Percentiles rank a stretch among this genome's conserved stretches.
These are phyloP conservation scores for Choloepus hoffmanni DNA, from an alignment of 2,113 vertebrate species.

Conservation along the genomic window DNA sequence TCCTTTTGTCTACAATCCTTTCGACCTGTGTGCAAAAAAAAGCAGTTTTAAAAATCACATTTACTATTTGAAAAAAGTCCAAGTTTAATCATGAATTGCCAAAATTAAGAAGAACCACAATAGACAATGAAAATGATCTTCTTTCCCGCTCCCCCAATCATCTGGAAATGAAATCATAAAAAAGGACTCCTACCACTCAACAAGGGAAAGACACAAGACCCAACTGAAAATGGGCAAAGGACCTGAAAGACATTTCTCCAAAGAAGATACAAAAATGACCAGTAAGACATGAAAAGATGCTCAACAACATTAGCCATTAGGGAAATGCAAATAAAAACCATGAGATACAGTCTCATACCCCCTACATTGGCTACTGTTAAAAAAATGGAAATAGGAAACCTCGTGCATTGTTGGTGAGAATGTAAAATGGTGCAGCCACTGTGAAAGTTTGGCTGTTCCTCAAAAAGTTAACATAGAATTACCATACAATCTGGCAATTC, in stretches of 20 bases:
- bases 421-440: no score
- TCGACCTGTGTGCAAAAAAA: slow-evolving; percentile 90
- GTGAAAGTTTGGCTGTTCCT: no score
- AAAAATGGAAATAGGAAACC: no score
- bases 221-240: no score
- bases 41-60: background rate
- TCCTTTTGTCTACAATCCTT: slow-evolving; percentile 95
- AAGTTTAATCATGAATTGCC: background rate
- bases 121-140: background rate
- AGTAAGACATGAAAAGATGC: no score
- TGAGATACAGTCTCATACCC: background rate
- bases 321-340: background rate
- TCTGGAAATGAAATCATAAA: background rate
- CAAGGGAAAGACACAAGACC: no score
- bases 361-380: background rate
- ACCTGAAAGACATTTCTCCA: no score
- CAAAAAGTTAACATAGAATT: no score
- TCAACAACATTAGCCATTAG: background rate
- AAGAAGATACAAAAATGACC: no score
- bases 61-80: background rate
- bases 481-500: no score
- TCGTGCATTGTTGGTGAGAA: no score
- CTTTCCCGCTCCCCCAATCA: background rate
- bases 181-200: background rate
- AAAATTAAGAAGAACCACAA: background rate